phyloP scores from a whole-genome alignment of 2,797 vertebrate genomes.

The Anguilla anguilla region DNA sequence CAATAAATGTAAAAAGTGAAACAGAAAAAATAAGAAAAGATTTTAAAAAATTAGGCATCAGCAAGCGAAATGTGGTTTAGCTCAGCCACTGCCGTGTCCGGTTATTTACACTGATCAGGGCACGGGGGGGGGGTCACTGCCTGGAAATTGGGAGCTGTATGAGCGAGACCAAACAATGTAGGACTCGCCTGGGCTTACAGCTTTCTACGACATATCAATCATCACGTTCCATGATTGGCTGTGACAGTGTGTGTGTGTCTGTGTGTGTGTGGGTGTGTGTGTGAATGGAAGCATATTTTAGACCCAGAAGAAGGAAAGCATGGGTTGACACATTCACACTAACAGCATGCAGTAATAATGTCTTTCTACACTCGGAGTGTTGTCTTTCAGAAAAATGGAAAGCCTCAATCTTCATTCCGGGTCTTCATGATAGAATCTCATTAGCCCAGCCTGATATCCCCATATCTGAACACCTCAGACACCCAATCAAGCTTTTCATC shows the following conservation, averaged over 20 bases:
- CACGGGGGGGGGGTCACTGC: neutral
- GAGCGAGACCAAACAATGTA: neutral
- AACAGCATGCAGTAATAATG: neutral
- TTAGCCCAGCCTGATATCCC: neutral
- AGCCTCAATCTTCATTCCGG: neutral
- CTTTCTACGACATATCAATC: neutral
- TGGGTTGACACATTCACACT: neutral
- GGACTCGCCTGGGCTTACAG: neutral
- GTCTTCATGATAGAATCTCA: neutral
- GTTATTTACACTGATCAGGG: neutral
- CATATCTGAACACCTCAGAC: neutral
- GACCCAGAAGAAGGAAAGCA: neutral
- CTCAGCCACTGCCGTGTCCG: neutral
- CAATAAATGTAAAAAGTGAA: neutral
- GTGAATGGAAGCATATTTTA: neutral
- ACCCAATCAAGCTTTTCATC: conserved; percentile 6
- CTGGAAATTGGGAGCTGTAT: neutral
- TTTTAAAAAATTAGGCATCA: neutral
- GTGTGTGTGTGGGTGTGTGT: no score
- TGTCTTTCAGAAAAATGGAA: neutral
- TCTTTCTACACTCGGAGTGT: neutral
- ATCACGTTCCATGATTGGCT: neutral
- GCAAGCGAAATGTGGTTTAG: no score
- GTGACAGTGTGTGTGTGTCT: neutral
- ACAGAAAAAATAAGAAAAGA: no score